These are phyloP conservation scores for Idaea biselata DNA, from an alignment of 2,888 invertebrate species.

Conservation along the genomic window DNA sequence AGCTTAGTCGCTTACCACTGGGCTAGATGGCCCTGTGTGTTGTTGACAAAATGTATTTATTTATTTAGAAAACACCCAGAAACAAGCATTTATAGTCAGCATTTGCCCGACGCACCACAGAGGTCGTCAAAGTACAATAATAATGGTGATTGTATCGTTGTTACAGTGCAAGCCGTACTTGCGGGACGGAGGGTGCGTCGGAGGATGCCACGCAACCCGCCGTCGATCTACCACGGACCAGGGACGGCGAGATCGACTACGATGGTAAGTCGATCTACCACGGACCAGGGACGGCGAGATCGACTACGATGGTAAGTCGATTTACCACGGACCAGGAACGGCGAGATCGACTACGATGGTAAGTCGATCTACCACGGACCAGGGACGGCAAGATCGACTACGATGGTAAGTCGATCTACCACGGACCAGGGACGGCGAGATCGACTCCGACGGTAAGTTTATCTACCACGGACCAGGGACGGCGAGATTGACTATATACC, in stretches of 20 bases:
- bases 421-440: slow-evolving; percentile 84
- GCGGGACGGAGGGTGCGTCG: slow-evolving; percentile 58
- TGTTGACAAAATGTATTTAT: no score
- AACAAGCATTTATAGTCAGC: no score
- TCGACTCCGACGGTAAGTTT: slow-evolving; percentile 90
- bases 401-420: slow-evolving; percentile 84
- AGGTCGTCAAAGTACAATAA: no score
- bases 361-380: slow-evolving; percentile 78
- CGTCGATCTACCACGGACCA: slow-evolving; percentile 79
- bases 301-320: slow-evolving; percentile 87
- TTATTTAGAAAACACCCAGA: no score
- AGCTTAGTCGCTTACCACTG: no score
- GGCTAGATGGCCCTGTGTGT: no score
- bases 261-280: slow-evolving; percentile 84
- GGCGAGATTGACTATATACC: slow-evolving; percentile 86
- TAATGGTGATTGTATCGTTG: slow-evolving; percentile 33
- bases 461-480: slow-evolving; percentile 81
- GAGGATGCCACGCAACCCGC: slow-evolving; percentile 62
- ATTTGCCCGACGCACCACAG: no score
- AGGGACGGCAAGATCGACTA: slow-evolving; percentile 89
- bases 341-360: slow-evolving; percentile 91
- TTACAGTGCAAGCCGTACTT: slow-evolving; percentile 65
- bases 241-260: slow-evolving; percentile 89
- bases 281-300: slow-evolving; percentile 85
- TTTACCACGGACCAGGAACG: slow-evolving; percentile 76